Conservation (phyloP, 1,140 invertebrate species). For the Drosophila trapezifrons region DNA sequence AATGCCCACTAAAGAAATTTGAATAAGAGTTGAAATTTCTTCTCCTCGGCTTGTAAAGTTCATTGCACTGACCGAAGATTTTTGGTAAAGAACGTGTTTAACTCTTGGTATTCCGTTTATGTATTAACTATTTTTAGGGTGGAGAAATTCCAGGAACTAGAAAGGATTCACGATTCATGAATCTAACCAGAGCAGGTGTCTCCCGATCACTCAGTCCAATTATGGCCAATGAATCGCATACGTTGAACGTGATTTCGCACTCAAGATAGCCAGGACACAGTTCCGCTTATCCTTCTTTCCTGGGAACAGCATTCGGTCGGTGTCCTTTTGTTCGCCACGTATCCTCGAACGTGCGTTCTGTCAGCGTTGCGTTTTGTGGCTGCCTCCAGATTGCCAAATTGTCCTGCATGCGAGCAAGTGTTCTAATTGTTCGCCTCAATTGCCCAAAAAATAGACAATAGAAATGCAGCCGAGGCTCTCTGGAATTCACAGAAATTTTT, state of each 20-base stretch:
- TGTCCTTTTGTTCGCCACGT: conserved; percentile 57
- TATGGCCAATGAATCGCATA: conserved; percentile 43
- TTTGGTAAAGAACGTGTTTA: conserved; percentile 4
- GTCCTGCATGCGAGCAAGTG: conserved; percentile 25
- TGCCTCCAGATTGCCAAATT: conserved; percentile 33
- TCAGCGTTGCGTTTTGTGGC: not conserved
- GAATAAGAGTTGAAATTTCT: conserved; percentile 68
- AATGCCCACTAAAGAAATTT: conserved; percentile 55
- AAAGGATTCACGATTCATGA: conserved; percentile 53
- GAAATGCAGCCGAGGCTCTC: not conserved
- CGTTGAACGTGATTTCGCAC: conserved; percentile 71
- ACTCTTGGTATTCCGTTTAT: not conserved
- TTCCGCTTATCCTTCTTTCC: conserved; percentile 41
- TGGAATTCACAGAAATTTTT: conserved; percentile 19
- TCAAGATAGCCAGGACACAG: conserved; percentile 58
- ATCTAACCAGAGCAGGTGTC: conserved; percentile 39
- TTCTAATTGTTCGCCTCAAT: conserved; percentile 25
- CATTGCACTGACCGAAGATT: conserved; percentile 52
- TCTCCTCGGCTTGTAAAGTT: conserved; percentile 50
- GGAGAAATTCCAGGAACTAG: conserved; percentile 43
- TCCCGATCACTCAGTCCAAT: conserved; percentile 34
- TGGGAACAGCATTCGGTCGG: conserved; percentile 37
- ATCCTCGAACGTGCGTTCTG: conserved; percentile 37
- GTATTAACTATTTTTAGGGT: not conserved
- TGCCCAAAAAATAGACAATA: conserved; percentile 1